A percentile compares a stretch with the other conserved stretches of the same genome.
These are phyloP conservation scores for Neofelis nebulosa DNA, from an alignment of 2,113 vertebrate genomes.

Conservation along the genomic window DNA sequence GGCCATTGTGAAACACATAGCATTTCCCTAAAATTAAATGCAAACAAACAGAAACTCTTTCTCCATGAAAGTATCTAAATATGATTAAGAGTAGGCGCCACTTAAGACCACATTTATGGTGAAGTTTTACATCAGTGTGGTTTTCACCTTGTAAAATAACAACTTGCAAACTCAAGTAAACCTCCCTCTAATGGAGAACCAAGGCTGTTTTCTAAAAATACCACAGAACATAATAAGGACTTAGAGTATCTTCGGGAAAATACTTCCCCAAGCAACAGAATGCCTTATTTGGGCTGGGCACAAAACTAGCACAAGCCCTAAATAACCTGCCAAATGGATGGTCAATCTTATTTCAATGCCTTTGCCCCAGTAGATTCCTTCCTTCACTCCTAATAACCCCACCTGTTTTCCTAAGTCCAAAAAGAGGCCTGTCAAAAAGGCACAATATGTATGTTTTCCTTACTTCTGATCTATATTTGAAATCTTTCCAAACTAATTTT, in stretches of 20 bases:
- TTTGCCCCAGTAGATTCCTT: background rate
- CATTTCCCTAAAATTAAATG: slow-evolving; percentile 22
- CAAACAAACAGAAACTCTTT: background rate
- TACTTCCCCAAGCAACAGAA: background rate
- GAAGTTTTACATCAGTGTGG: background rate
- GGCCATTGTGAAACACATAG: background rate
- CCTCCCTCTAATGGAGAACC: background rate
- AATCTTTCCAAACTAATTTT: background rate
- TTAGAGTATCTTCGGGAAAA: background rate
- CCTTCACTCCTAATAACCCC: background rate
- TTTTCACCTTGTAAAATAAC: background rate
- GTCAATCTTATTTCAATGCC: background rate
- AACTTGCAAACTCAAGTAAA: background rate
- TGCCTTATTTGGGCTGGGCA: background rate
- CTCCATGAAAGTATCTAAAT: background rate
- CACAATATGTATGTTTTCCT: background rate
- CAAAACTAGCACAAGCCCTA: background rate
- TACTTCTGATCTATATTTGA: background rate
- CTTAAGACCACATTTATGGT: background rate
- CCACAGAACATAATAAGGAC: background rate
- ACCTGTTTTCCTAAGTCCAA: background rate
- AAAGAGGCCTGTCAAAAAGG: background rate
- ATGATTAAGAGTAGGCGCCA: background rate
- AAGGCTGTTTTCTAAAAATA: slow-evolving; percentile 24
- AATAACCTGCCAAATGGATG: background rate